A percentile compares a stretch with the other conserved stretches of the same genome.
Conservation (phyloP, 1,140 invertebrate species). For the Halyomorpha halys region DNA sequence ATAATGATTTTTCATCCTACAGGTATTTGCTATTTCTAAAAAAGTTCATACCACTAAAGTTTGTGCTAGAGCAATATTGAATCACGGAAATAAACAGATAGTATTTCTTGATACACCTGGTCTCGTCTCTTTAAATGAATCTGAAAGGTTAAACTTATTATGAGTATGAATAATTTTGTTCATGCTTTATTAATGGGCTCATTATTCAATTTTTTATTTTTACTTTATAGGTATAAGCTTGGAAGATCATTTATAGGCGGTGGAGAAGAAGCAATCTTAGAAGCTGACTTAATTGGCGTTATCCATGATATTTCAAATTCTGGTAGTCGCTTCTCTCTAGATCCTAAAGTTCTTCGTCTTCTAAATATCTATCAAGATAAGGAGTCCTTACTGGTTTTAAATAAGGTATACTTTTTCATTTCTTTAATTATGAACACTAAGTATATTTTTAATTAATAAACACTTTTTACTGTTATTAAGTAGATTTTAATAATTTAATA, state of each 20-base stretch:
- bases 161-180: slow-evolving; percentile 6
- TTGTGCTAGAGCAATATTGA: slow-evolving; percentile 59
- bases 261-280: slow-evolving; percentile 49
- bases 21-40: slow-evolving; percentile 76
- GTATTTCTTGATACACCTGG: slow-evolving; percentile 83
- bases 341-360: slow-evolving; percentile 56
- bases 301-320: slow-evolving; percentile 71
- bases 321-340: slow-evolving; percentile 53
- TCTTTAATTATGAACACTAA: no score
- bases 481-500: no score
- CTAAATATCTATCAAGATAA: slow-evolving; percentile 51
- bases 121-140: slow-evolving; percentile 42
- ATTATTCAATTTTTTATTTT: slow-evolving; percentile 4
- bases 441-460: no score
- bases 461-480: no score
- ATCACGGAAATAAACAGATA: slow-evolving; percentile 65
- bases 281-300: slow-evolving; percentile 74
- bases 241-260: slow-evolving; percentile 53
- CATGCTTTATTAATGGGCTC: slow-evolving; percentile 23
- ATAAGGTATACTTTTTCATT: slow-evolving; percentile 53
- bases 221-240: slow-evolving; percentile 49
- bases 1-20: slow-evolving; percentile 30
- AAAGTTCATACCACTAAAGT: slow-evolving; percentile 83
- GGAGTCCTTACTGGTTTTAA: slow-evolving; percentile 70
- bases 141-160: slow-evolving; percentile 9